A percentile compares a stretch with the other conserved stretches of the same genome.
These are phyloP conservation scores for Salvator merianae DNA, from an alignment of 2,113 vertebrate genomes.

Conservation along the genomic window DNA sequence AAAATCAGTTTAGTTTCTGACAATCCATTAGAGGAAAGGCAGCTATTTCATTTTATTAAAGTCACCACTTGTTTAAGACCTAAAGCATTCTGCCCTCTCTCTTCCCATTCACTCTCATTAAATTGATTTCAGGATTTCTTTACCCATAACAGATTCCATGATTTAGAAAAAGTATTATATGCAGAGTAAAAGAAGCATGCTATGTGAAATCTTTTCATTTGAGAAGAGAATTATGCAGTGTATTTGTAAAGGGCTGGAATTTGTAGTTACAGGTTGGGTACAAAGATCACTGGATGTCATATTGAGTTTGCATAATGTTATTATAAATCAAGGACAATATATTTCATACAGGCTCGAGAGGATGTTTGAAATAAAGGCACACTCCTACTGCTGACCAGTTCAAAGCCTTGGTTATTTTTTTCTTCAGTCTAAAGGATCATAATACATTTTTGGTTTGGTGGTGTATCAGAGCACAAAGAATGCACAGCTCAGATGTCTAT, in stretches of 20 bases:
- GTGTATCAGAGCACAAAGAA: neutral
- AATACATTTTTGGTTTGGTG: conserved; percentile 29
- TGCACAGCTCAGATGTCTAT: neutral
- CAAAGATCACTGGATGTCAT: conserved; percentile 36
- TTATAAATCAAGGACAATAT: conserved; percentile 16
- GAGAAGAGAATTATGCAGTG: neutral
- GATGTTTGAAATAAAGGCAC: conserved; percentile 41
- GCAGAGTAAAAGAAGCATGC: neutral
- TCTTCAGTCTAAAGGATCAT: neutral
- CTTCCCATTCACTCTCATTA: neutral
- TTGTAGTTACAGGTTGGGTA: neutral
- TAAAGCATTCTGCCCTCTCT: too few relatives aligned
- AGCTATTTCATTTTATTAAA: neutral
- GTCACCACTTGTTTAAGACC: neutral
- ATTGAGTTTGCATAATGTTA: conserved; percentile 44
- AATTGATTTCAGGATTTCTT: neutral
- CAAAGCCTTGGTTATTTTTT: conserved; percentile 2
- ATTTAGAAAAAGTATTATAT: neutral
- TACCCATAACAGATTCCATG: neutral
- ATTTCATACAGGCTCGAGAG: neutral
- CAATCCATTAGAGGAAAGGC: neutral
- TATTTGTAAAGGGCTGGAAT: neutral
- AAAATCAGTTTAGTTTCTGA: neutral
- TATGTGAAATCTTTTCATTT: conserved; percentile 20
- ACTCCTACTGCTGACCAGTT: conserved; percentile 4